These are phyloP conservation scores for Ianthella basta DNA, from an alignment of 37 sponge, comb jelly and placozoan species.

Conservation along the genomic window DNA sequence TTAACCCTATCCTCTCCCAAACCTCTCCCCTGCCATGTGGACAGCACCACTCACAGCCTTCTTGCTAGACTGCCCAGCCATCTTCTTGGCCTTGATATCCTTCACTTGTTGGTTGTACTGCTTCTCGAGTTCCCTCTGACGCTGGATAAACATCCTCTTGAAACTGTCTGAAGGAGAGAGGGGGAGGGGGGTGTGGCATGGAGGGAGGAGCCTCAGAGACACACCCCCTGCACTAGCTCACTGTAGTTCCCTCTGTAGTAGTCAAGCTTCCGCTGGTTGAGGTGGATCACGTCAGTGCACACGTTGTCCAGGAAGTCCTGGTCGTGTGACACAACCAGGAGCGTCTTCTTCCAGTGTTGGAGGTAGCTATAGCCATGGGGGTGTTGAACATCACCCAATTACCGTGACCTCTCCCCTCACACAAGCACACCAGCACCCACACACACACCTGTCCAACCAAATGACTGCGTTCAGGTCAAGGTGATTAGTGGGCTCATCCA, in stretches of 20 bases:
- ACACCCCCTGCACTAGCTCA: slow-evolving; percentile 37
- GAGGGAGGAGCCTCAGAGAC: not conserved
- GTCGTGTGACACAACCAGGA: slow-evolving; percentile 97
- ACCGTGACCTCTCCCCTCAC: too few relatives aligned
- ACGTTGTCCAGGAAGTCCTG: slow-evolving; percentile 98
- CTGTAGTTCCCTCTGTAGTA: slow-evolving; percentile 98
- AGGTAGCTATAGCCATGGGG: slow-evolving; percentile 70
- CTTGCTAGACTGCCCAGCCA: slow-evolving; percentile 76
- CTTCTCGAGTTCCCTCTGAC: slow-evolving; percentile 86
- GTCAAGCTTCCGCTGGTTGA: slow-evolving; percentile 91
- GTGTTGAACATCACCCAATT: too few relatives aligned
- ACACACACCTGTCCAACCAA: slow-evolving; percentile 90
- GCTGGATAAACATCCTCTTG: slow-evolving; percentile 97
- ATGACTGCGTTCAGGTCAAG: slow-evolving; percentile 99
- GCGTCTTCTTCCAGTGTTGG: slow-evolving; percentile 98
- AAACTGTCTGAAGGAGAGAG: slow-evolving; percentile 70
- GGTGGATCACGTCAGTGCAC: slow-evolving; percentile 96
- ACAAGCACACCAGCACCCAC: too few relatives aligned
- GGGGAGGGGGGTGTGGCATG: not conserved
- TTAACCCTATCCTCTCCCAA: not conserved
- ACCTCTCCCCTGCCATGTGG: too few relatives aligned
- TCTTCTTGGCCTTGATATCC: slow-evolving; percentile 68
- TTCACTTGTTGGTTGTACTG: slow-evolving; percentile 88
- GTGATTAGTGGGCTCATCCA: slow-evolving; percentile 99
- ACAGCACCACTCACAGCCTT: slow-evolving; percentile 66